These are phyloP conservation scores for Lepidothrix coronata DNA, from an alignment of 2,113 vertebrate species.

Conservation along the genomic window DNA sequence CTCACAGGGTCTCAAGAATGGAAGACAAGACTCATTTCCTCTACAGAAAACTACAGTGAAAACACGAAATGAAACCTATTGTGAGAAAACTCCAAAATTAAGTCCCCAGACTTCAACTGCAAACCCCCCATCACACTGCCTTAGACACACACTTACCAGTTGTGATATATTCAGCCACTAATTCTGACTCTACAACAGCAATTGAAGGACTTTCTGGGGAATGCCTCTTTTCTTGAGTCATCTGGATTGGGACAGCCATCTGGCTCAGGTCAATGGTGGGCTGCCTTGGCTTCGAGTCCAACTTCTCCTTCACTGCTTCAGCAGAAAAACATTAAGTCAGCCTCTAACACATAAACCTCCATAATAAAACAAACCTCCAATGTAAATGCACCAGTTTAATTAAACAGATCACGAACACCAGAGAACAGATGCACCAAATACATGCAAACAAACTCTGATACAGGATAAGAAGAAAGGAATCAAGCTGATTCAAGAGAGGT, in stretches of 20 bases:
- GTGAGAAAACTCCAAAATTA: not conserved
- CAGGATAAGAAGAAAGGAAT: not conserved
- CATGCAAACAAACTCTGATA: not conserved
- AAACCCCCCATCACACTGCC: not conserved
- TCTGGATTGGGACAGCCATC: constrained; percentile 95
- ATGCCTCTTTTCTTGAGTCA: constrained; percentile 89
- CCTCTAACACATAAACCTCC: not conserved
- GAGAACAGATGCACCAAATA: not conserved
- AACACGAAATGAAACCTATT: not conserved
- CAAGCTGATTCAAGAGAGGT: not conserved
- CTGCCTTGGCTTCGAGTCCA: constrained; percentile 87
- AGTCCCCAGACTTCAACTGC: not conserved
- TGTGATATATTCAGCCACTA: constrained; percentile 79
- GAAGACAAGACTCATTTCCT: not conserved
- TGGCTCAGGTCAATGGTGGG: constrained; percentile 96
- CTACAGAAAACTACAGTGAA: not conserved
- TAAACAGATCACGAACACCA: not conserved
- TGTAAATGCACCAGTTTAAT: not conserved
- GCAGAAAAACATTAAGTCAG: not conserved
- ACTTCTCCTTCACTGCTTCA: constrained; percentile 88
- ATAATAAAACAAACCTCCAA: not conserved
- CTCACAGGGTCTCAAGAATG: not conserved
- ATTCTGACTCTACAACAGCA: constrained; percentile 84
- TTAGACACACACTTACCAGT: constrained; percentile 76
- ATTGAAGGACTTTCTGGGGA: constrained; percentile 83